Evolutionary conservation across 2,113 vertebrate species (phyloP), one percentile per base, ranked within the genome.

Genomic region (Typhlomys cinereus): DNA sequence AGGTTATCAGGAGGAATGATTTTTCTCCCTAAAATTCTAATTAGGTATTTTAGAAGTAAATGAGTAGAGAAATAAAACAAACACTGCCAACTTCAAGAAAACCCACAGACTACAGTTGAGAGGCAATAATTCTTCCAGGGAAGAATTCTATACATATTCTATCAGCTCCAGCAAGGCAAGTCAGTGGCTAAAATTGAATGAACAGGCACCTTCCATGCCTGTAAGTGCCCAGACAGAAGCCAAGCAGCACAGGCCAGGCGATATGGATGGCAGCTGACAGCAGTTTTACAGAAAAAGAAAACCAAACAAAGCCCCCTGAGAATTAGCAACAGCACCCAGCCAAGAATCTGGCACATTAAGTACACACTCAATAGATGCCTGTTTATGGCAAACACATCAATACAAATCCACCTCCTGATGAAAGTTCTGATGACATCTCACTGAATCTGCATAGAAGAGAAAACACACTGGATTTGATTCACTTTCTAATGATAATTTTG

Each of bases 31-130:
- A 85, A 94, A 95, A 75, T 95, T 92, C 66, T 88, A 94, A 87
- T 86, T 71, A 93, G 62, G n/a, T 50, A 95, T 50, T 89, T 93
- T 29, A 73, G 57, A 61, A 94, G 82, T 50, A 86, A 96, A 75
- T 62, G 41, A 50, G 36, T 70, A 69, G 46, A 20, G 89, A 41
- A 78, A 81, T 12, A 92, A 36, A 85, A 69, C 14, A 80, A 85
- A 79, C 5, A 78, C 36, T 13, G 64, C 8, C 13, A 89, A 52
- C 34, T 41, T 90, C 46, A 84, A 61, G 82, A 48, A 89, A 92
- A 94, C 78, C 12, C 78, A 75, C 14, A 81, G 23, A 73, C 20
- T 76, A 67, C n/a, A 59, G 36, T 25, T 59, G 62, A 12, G n/a
- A 79, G 78, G 83, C 36, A 73, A n/a, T n/a, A n/a, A 80, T 69